Base-by-base conservation (phyloP, 2,888 invertebrate species). In the Drosophila stalkeri region DNA sequence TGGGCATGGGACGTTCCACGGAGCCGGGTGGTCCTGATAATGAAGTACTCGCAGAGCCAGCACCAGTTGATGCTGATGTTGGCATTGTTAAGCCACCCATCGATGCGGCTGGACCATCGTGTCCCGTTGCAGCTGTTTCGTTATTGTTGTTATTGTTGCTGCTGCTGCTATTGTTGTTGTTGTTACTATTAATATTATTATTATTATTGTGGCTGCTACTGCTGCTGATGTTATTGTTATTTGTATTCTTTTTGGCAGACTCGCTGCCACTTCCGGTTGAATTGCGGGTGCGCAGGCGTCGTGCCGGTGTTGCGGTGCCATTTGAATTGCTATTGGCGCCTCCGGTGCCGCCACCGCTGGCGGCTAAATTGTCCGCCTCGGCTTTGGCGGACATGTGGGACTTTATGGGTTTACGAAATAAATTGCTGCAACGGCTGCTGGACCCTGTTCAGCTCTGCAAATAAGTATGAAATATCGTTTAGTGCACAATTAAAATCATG, bases 231-330 rank as follows among this genome's bases (percentile, higher is more conserved):
- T 9, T 39, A 6, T 14, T 37, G 43, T 33, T 66, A 49, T 69
- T 68, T 52, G 31, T 72, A 62, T 75, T 77, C 62, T 91, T 91
- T 56, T 91, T 92, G 31, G 82, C 89, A 41, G 91, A 92, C 57
- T 92, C 92, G 65, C 90, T 88, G 39, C 91, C 91, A 35, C 90
- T 91, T 35, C 89, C 93, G 31, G 93, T 93, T 18, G 93, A 93
- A 77, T 92, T 94, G 43, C 91, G 86, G n/a, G 91, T 91, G 65
- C 91, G 92, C 44, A 91, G 76, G 39, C 91, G 92, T 51, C 87
- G 89, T n/a, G 89, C 92, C 47, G 92, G 91, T 18, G 91, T 91
- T 31, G 81, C 72, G 41, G 81, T 85, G 39, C 91, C 91, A 74
- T 92, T 92, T 18, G 85, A 79, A 51, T 73, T 68, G 61, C 35